Conservation (phyloP, 1,140 invertebrate genomes). For the Eumeta japonica region DNA sequence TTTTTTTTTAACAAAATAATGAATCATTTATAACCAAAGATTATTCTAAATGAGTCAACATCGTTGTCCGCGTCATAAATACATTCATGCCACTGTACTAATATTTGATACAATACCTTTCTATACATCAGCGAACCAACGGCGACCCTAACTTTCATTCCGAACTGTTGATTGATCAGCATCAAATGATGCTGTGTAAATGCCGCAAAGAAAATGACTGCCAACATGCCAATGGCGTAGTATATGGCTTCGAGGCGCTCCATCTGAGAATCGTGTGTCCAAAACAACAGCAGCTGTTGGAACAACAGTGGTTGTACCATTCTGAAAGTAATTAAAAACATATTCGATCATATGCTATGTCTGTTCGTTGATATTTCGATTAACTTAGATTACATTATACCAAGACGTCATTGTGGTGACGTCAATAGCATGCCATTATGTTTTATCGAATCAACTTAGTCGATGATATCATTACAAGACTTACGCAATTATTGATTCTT, state of each 20-base stretch:
- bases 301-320: constrained; percentile 56
- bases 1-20: too few species aligned
- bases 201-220: constrained; percentile 27
- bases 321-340: constrained; percentile 16
- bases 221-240: constrained; percentile 39
- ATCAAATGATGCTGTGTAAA: constrained; percentile 40
- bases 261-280: constrained; percentile 26
- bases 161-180: constrained; percentile 32
- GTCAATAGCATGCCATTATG: too few species aligned
- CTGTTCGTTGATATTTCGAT: not conserved
- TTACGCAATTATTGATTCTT: too few species aligned
- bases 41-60: too few species aligned
- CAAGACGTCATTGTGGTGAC: too few species aligned
- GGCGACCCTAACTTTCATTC: constrained; percentile 56
- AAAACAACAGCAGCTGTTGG: constrained; percentile 58
- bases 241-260: constrained; percentile 26
- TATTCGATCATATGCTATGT: not conserved
- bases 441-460: too few species aligned
- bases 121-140: constrained; percentile 59
- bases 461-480: too few species aligned
- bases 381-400: not conserved
- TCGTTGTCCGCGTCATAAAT: too few species aligned
- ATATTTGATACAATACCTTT: constrained; percentile 49
- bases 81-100: too few species aligned
- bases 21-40: too few species aligned